Base-by-base conservation (phyloP, 2,888 invertebrate genomes). In the Eupsilia transversa region DNA sequence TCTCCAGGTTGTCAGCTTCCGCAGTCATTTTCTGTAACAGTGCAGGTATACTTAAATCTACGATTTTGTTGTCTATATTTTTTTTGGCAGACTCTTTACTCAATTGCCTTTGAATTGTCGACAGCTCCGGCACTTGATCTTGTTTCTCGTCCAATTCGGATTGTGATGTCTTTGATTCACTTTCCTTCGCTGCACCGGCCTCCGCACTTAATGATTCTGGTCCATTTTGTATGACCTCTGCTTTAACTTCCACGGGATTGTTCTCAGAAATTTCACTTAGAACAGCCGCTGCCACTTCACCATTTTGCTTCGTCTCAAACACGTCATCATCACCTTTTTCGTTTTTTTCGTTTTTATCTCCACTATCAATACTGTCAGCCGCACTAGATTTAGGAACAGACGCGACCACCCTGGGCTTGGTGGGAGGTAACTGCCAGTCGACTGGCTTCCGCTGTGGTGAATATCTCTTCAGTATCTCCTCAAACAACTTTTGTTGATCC, bases 391-490 rank as follows among this genome's bases (percentile, higher is more conserved):
- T 96, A 27, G 95, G 94, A 72, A 96, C 94, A 23, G 95, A 95
- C 66, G 92, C 94, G 46, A 96, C 93, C n/a, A 96, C 93, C 83
- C 94, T 92, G 3, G 96, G 96, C 82, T 93, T 93, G 14, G 96
- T 96, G 4, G 96, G 96, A 38, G 96, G 96, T 83, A 96, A 89
- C 72, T 92, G 94, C 96, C 96, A 96, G 88, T 96, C 94, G 23
- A 96, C 84, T 20, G 95, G 95, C 80, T 96, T 96, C 61, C 95
- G 94, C 79, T 96, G 95, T 20, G 96, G 96, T 27, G 96, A 96
- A 85, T 96, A 96, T 74, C 96, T 93, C 84, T 96, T 96, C 33
- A 96, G 89, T 76, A 96, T 89, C 79, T 96, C 94, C 65, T 96
- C 96, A 79, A 95, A 96, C 60, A 96, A 82, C 87, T 96, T 95